A percentile compares a stretch with the other conserved stretches of the same genome.
These are phyloP conservation scores for Diceros bicornis DNA, from an alignment of 2,797 vertebrate genomes.

Conservation along the genomic window DNA sequence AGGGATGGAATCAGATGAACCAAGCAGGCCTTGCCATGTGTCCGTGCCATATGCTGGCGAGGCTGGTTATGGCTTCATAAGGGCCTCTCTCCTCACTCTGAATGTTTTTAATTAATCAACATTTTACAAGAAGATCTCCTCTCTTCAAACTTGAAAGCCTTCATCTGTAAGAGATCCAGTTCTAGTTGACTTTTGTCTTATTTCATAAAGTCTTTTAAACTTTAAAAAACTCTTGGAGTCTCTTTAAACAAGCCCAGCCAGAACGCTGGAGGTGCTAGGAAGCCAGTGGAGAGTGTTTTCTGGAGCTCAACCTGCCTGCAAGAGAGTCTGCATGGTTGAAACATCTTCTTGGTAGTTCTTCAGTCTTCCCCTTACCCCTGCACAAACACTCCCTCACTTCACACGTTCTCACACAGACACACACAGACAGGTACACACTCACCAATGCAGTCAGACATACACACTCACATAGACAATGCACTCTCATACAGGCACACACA, in stretches of 20 bases:
- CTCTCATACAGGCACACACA: neutral
- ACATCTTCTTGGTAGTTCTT: neutral
- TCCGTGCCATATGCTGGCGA: fast-evolving
- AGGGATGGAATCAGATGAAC: neutral
- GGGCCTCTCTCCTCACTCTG: neutral
- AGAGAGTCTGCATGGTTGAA: neutral
- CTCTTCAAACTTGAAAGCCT: neutral
- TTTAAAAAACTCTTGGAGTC: neutral
- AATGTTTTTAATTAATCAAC: neutral
- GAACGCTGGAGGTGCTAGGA: neutral
- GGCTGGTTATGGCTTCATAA: neutral
- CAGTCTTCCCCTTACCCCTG: neutral
- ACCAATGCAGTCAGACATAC: neutral
- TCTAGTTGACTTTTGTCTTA: neutral
- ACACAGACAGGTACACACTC: neutral
- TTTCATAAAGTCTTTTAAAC: slow-evolving; percentile 5
- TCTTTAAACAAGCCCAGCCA: neutral
- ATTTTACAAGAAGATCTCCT: neutral
- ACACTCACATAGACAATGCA: neutral
- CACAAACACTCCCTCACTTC: neutral
- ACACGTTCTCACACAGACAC: neutral
- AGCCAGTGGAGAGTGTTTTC: neutral
- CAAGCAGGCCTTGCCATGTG: too few species aligned
- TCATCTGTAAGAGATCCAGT: neutral
- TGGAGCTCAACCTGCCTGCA: neutral